Base-by-base conservation (phyloP, 2,797 vertebrate genomes). In the Enteromius mattozi region DNA sequence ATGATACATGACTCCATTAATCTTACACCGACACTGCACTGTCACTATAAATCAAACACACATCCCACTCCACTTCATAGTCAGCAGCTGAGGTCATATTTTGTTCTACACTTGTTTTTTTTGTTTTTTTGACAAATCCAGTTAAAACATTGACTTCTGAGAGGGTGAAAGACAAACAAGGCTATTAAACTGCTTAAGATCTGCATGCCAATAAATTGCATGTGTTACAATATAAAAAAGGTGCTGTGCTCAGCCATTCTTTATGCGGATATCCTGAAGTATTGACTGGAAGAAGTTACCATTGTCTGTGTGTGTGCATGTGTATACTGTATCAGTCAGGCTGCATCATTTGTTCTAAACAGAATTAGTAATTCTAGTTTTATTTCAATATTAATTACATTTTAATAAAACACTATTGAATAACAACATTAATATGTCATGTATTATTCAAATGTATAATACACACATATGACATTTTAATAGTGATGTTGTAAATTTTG, bases 1-100 rank as follows among this genome's bases (percentile, higher is more conserved):
- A 88, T 86, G 70, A 88, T 87, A 87, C 83, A 87, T 88, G 86
- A 88, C 85, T 83, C 85, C 86, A 88, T 90, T 88, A 88, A 88
- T 88, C 87, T 87, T 85, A 85, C 78, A 86, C 72, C 82, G 82
- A 85, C 85, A 80, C 78, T n/a, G 72, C 33, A 49, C 68, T 83
- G 80, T 83, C 85, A 40, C 78, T 83, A 87, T 85, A 86, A 85
- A 88, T 88, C 88, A 88, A 74, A 72, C 63, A 77, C 27, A 75
- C 47, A 69, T 51, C 59, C 70, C 84, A 83, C 70, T 83, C 71
- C n/a, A 7, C 21, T 27, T 27, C 87, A 49, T 72, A 78, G 78
- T 40, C 27, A 17, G 66, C 40, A 45, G 21, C 69, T 37, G 33
- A 86, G 63, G 45, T 30, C 6, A 59, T 79, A 78, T 65, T 19